Evolutionary conservation across 2,797 vertebrate species (phyloP).

Genomic region (Margarornis squamiger): DNA sequence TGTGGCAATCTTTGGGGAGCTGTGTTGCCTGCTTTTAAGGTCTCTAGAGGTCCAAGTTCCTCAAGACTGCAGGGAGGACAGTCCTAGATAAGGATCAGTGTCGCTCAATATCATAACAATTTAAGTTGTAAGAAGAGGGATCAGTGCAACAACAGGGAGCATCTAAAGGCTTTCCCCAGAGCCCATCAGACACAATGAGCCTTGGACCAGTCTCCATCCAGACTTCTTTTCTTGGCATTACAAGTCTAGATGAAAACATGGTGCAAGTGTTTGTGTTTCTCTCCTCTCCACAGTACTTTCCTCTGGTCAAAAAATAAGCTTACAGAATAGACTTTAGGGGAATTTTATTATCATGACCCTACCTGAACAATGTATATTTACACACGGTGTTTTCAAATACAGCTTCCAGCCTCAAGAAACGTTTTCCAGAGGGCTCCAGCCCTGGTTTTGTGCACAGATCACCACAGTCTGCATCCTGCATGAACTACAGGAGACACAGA

Average conservation of each 20-base stretch:
- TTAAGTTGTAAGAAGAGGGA: neutral
- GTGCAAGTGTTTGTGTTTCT: neutral
- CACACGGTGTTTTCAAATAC: neutral
- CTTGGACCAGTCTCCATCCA: neutral
- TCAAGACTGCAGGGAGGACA: neutral
- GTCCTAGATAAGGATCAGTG: neutral
- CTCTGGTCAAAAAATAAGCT: neutral
- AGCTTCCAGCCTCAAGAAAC: neutral
- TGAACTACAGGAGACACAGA: neutral
- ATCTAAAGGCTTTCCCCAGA: neutral
- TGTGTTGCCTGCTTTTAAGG: neutral
- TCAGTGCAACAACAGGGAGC: fast-evolving
- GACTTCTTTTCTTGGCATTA: neutral
- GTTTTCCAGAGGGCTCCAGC: neutral
- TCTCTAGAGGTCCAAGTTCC: neutral
- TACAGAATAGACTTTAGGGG: neutral
- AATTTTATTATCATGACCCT: neutral
- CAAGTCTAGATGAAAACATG: neutral
- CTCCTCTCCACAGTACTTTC: neutral
- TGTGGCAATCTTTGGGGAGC: neutral
- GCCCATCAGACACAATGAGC: neutral
- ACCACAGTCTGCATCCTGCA: fast-evolving
- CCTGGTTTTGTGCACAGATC: neutral
- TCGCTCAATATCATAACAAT: neutral
- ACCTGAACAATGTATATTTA: neutral